Conservation (phyloP, 2,113 vertebrate genomes). For the Zingel zingel region DNA sequence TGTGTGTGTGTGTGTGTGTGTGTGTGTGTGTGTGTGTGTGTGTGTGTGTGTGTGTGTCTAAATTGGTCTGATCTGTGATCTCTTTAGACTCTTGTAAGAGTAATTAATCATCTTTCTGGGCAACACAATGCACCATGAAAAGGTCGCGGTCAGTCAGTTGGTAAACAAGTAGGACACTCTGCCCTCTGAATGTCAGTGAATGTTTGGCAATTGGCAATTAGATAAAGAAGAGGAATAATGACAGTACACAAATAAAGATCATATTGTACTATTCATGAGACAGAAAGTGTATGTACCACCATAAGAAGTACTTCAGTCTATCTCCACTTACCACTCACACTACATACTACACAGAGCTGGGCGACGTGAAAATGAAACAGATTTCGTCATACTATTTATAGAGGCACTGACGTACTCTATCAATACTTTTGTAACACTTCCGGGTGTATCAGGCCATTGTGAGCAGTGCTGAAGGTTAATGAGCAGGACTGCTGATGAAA, state of each 20-base stretch:
- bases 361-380: background rate
- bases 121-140: slow-evolving; percentile 49
- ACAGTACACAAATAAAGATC: background rate
- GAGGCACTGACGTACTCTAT: background rate
- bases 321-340: background rate
- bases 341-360: background rate
- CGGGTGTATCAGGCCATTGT: background rate
- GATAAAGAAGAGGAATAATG: background rate
- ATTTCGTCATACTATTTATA: background rate
- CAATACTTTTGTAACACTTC: background rate
- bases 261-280: background rate
- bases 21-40: slow-evolving; percentile 7
- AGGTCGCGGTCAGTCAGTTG: slow-evolving; percentile 24
- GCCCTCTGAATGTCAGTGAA: slow-evolving; percentile 35
- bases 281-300: background rate
- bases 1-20: slow-evolving; percentile 16
- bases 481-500: background rate
- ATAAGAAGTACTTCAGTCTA: background rate
- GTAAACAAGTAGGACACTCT: slow-evolving; percentile 54
- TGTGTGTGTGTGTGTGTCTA: slow-evolving; percentile 32
- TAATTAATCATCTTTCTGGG: slow-evolving; percentile 63
- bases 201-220: background rate
- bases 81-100: slow-evolving; percentile 32
- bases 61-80: slow-evolving; percentile 34
- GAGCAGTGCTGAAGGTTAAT: background rate